Evolutionary conservation across 2,888 invertebrate species (phyloP).

Genomic region (Conchocele bisecta): DNA sequence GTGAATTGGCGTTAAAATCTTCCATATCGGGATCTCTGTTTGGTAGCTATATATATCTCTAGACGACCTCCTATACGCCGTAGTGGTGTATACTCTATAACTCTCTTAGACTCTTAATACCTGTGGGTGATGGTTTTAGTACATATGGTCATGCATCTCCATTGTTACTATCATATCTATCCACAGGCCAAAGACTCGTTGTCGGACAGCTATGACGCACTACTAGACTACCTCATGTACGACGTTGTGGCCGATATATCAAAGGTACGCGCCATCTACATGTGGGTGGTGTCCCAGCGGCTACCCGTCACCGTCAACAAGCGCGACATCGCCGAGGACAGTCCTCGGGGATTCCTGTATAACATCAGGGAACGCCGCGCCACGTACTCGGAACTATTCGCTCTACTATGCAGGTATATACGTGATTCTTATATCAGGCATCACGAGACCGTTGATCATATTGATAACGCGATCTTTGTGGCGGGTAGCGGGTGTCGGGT

Average conservation of each 20-base stretch:
- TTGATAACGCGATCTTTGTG: too few species aligned
- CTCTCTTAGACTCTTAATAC: too few species aligned
- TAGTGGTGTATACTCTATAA: too few species aligned
- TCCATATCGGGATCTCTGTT: too few species aligned
- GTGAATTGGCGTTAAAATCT: too few species aligned
- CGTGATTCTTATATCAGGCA: too few species aligned
- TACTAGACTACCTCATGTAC: conserved; percentile 54
- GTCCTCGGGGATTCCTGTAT: conserved; percentile 58
- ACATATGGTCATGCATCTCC: too few species aligned
- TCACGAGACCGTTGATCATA: too few species aligned
- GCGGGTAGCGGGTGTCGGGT: too few species aligned
- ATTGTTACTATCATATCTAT: not conserved
- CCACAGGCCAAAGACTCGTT: conserved; percentile 43
- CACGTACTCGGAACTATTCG: conserved; percentile 57
- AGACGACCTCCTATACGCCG: too few species aligned
- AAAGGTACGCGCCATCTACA: conserved; percentile 59
- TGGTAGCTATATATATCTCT: too few species aligned
- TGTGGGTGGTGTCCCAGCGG: conserved; percentile 60
- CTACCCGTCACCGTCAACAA: conserved; percentile 39
- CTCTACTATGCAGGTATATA: conserved; percentile 62
- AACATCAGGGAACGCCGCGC: conserved; percentile 52
- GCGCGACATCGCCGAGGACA: conserved; percentile 43
- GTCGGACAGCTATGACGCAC: conserved; percentile 50
- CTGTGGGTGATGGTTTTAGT: too few species aligned
- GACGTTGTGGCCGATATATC: conserved; percentile 45